These are phyloP conservation scores for Gymnosoma rotundatum DNA, from an alignment of 2,888 invertebrate species.

Conservation along the genomic window DNA sequence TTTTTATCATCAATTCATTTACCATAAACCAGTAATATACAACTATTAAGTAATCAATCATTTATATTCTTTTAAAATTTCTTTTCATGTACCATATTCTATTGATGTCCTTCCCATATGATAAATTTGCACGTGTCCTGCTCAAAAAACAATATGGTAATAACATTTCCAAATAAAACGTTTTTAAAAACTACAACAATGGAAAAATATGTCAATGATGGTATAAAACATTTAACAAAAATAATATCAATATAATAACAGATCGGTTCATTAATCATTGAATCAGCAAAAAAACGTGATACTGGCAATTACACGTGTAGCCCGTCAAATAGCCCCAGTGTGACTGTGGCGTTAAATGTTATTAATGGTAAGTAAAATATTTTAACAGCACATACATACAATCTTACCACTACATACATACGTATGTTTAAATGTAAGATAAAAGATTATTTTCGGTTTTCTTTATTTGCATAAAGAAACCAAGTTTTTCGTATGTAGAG, in stretches of 20 bases:
- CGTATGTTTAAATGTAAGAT: too few relatives aligned
- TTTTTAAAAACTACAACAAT: not conserved
- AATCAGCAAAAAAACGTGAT: slow-evolving; percentile 82
- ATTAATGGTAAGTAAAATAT: slow-evolving; percentile 88
- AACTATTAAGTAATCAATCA: slow-evolving; percentile 25
- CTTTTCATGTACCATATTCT: slow-evolving; percentile 45
- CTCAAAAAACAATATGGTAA: slow-evolving; percentile 2
- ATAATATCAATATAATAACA: slow-evolving; percentile 71
- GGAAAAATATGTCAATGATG: slow-evolving; percentile 16
- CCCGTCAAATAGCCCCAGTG: slow-evolving; percentile 95
- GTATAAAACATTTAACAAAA: slow-evolving; percentile 19
- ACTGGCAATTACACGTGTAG: slow-evolving; percentile 95
- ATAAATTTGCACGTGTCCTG: slow-evolving; percentile 41
- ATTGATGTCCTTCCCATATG: slow-evolving; percentile 19
- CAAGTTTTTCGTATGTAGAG: too few relatives aligned
- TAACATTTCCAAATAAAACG: slow-evolving; percentile 27
- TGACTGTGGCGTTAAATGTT: slow-evolving; percentile 94
- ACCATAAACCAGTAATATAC: slow-evolving; percentile 1
- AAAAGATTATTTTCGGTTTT: not conserved
- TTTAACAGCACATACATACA: slow-evolving; percentile 12
- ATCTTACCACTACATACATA: not conserved
- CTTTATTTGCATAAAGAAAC: not conserved
- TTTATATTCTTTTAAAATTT: slow-evolving; percentile 52
- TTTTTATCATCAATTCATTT: slow-evolving; percentile 1
- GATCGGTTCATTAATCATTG: slow-evolving; percentile 83